phyloP scores from a whole-genome alignment of 2,888 invertebrate genomes.

The Rutpela maculata region DNA sequence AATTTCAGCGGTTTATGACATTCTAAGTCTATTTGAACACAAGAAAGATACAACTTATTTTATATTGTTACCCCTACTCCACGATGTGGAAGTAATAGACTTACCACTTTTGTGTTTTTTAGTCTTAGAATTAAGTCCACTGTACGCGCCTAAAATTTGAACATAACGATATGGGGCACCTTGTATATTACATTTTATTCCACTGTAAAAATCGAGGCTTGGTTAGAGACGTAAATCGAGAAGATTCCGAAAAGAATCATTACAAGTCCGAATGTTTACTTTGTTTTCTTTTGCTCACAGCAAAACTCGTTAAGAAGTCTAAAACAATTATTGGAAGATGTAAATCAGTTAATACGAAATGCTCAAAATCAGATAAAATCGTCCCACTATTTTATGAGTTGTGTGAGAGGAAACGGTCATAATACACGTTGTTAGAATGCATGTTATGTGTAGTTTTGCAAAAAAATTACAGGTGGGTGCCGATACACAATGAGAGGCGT shows the following conservation, averaged over 20 bases:
- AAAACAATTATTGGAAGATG: slow-evolving; percentile 52
- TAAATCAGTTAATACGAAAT: slow-evolving; percentile 49
- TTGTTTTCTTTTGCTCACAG: slow-evolving; percentile 6
- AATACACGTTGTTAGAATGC: slow-evolving; percentile 45
- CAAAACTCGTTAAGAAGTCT: slow-evolving; percentile 36
- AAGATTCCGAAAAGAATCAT: not conserved
- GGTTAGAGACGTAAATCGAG: no score
- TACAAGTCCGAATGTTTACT: not conserved
- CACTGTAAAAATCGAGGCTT: no score
- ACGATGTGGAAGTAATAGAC: no score
- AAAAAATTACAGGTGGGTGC: slow-evolving; percentile 46
- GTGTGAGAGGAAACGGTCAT: slow-evolving; percentile 46
- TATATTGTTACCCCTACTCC: no score
- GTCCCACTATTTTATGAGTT: slow-evolving; percentile 47
- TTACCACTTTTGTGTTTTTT: no score
- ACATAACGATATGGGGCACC: no score
- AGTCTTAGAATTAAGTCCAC: no score
- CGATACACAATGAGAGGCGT: slow-evolving; percentile 49
- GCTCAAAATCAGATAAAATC: slow-evolving; percentile 53
- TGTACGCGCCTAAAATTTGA: no score
- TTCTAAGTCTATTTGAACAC: no score
- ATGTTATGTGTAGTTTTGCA: slow-evolving; percentile 33
- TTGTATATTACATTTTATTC: no score
- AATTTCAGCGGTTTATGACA: no score
- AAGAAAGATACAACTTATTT: no score